Conservation (phyloP, 2,113 vertebrate species). For the Pan paniscus region DNA sequence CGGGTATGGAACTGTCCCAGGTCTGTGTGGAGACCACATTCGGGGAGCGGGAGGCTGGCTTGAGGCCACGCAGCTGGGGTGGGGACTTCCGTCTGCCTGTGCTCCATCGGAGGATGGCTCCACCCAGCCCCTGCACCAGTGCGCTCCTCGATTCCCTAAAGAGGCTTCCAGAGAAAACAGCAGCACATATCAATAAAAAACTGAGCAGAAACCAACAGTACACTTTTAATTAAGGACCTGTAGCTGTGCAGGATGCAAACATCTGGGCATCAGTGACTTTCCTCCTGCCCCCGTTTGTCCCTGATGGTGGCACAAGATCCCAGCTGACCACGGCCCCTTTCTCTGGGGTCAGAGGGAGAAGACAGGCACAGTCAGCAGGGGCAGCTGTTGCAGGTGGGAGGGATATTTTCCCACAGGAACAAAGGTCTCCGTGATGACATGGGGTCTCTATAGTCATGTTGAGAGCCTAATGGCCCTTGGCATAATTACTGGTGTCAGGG, state of each 20-base stretch:
- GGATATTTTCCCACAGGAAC: background rate
- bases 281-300: background rate
- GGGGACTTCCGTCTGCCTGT: background rate
- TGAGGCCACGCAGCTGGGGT: rapidly evolving
- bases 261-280: background rate
- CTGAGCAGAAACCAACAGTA: background rate
- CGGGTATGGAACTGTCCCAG: rapidly evolving
- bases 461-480: conserved; percentile 38
- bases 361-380: background rate
- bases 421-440: conserved; percentile 4
- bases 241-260: rapidly evolving
- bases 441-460: conserved; percentile 36
- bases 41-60: background rate
- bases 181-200: background rate
- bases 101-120: rapidly evolving
- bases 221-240: background rate
- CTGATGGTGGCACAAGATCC: rapidly evolving
- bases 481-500: conserved; percentile 26
- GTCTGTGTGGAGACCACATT: background rate
- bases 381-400: background rate
- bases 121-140: background rate
- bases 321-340: background rate
- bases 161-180: background rate
- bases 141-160: background rate
- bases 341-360: background rate